Conservation (phyloP, 2,888 invertebrate genomes). For the Epirrhoe alternata region DNA sequence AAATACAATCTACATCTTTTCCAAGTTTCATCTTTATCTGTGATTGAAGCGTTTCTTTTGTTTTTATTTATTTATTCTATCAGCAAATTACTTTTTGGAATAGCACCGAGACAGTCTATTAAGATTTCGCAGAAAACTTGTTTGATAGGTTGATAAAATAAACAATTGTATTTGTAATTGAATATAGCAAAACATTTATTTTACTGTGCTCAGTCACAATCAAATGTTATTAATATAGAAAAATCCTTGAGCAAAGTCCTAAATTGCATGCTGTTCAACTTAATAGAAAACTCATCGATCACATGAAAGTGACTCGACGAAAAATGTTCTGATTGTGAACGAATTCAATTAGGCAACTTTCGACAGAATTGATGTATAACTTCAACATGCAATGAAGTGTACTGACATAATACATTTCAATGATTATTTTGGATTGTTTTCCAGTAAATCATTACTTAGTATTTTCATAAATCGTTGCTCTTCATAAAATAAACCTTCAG, state of each 20-base stretch:
- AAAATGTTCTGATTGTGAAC: constrained; percentile 24
- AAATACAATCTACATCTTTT: no score
- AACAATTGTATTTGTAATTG: neutral
- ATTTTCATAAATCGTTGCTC: no score
- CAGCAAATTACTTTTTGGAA: no score
- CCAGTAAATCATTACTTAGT: no score
- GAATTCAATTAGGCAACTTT: constrained; percentile 30
- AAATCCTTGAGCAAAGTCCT: constrained; percentile 22
- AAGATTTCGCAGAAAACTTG: neutral
- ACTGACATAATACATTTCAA: neutral
- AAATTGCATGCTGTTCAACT: constrained; percentile 47
- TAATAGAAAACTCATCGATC: constrained; percentile 40
- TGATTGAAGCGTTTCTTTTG: no score
- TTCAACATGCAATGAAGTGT: constrained; percentile 29
- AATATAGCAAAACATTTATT: constrained; percentile 34
- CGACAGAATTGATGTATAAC: constrained; percentile 18
- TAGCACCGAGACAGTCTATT: neutral
- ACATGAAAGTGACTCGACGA: constrained; percentile 42
- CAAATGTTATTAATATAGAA: constrained; percentile 3
- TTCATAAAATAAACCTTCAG: no score
- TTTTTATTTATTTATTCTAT: no score
- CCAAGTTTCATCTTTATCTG: no score
- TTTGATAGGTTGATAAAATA: neutral
- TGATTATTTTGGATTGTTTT: neutral
- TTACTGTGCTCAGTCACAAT: constrained; percentile 19